Evolutionary conservation across 1,140 invertebrate genomes (phyloP).

Genomic region (Carposina sasakii): DNA sequence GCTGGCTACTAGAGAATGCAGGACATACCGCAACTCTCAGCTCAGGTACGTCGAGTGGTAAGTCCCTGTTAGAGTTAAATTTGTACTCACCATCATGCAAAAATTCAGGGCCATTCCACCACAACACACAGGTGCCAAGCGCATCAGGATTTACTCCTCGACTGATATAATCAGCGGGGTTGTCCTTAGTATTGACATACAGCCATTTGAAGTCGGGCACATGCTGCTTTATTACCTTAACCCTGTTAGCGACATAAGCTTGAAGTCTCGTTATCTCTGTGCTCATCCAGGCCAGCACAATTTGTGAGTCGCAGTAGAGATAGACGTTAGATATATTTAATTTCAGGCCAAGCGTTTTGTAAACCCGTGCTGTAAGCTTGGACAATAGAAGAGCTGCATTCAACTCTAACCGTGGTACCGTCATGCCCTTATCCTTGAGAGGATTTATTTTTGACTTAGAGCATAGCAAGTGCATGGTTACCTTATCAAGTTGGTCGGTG

Average conservation of each 20-base stretch:
- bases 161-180: conserved; percentile 15
- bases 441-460: conserved; percentile 40
- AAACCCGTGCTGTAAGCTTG: conserved; percentile 10
- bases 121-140: background rate
- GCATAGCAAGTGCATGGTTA: conserved; percentile 7
- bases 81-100: background rate
- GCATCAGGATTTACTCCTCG: conserved; percentile 12
- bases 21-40: background rate
- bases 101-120: conserved; percentile 14
- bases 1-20: background rate
- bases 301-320: conserved; percentile 22
- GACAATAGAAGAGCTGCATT: conserved; percentile 28
- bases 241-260: conserved; percentile 25
- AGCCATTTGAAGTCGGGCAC: conserved; percentile 10
- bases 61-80: background rate
- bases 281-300: conserved; percentile 24
- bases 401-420: conserved; percentile 37
- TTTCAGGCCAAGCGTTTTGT: conserved; percentile 5
- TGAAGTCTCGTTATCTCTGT: conserved; percentile 13
- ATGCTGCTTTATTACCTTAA: conserved; percentile 31
- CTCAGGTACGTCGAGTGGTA: background rate
- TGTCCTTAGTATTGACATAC: conserved; percentile 11
- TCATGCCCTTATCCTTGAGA: conserved; percentile 24
- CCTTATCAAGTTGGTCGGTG: background rate
- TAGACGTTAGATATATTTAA: conserved; percentile 2